Evolutionary conservation across 2,888 invertebrate genomes (phyloP), one percentile per base, ranked within the genome.

Genomic region (Eurytoma adleriae): DNA sequence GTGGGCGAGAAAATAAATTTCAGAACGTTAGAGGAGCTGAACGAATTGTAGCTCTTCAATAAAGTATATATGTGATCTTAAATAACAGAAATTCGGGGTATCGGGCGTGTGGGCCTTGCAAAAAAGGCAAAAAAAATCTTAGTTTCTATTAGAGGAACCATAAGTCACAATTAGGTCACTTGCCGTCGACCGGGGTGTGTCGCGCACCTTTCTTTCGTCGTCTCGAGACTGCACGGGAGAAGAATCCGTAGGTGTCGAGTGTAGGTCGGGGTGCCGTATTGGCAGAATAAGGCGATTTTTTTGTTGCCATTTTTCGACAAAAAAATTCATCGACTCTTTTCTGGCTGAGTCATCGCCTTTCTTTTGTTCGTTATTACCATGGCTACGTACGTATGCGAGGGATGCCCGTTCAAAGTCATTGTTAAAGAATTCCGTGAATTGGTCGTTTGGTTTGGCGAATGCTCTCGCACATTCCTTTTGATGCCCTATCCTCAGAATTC

Each of bases 101-200:
- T 78, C 16, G 64, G 73, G 18, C 20, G 18, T 20, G 54, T 54
- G 30, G 30, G 73, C 52, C 10, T 54, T 75, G 78, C 70, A 79
- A 68, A 67, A 56, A 76, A 72, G 77, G 64, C 1, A 57, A 64
- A 75, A 57, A 79, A 78, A 71, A 67, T 75, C 40, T 40, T 83
- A 72, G 86, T 85, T 86, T 86, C 88, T 88, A 87, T 88, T 88
- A 88, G 86, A 88, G 85, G 84, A 84, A 85, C 88, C 88, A 90
- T 90, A 90, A 90, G 89, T 90, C 89, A 90, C 89, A 90, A 90
- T 90, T 89, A 90, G 89, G 88, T 89, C 87, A 89, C 85, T 85
- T 84, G 80, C 83, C 79, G 79, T 71, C 83, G 80, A 77, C 84
- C 82, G 83, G 87, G 89, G 88, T 87, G 88, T 84, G 89, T 83